Percentiles rank a stretch among this genome's conserved stretches.
These are phyloP conservation scores for Microtus montanus DNA, from an alignment of 2,113 vertebrate species.

Conservation along the genomic window DNA sequence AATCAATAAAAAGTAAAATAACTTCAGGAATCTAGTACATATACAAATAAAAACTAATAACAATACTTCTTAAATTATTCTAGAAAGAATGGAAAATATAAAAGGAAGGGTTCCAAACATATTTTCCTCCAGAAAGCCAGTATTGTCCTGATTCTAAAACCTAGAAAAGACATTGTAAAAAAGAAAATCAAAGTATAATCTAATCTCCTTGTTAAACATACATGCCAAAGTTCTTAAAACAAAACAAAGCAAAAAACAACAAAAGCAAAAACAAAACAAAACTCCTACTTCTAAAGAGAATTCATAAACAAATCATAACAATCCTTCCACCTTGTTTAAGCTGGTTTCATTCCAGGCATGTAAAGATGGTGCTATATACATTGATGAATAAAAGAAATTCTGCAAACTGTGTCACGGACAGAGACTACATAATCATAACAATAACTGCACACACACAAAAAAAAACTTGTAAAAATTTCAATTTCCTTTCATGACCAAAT, in stretches of 20 bases:
- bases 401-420: not conserved
- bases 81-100: not conserved
- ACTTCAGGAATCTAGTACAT: not conserved
- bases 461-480: too few relatives aligned
- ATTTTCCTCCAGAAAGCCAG: not conserved
- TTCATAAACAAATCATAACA: not conserved
- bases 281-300: not conserved
- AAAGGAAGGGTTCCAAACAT: not conserved
- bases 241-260: not conserved
- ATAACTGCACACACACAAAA: not conserved
- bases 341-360: not conserved
- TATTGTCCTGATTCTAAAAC: not conserved
- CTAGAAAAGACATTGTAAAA: not conserved
- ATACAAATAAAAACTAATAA: not conserved
- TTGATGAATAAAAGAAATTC: not conserved
- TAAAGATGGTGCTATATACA: not conserved
- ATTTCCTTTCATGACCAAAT: not conserved
- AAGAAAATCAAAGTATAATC: not conserved
- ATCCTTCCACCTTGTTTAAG: not conserved
- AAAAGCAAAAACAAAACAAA: not conserved
- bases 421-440: not conserved
- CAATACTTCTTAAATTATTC: not conserved
- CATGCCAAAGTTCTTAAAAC: not conserved
- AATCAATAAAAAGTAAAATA: not conserved
- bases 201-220: not conserved